Conservation (phyloP, 2,888 invertebrate species). For the Agrotis exclamationis region DNA sequence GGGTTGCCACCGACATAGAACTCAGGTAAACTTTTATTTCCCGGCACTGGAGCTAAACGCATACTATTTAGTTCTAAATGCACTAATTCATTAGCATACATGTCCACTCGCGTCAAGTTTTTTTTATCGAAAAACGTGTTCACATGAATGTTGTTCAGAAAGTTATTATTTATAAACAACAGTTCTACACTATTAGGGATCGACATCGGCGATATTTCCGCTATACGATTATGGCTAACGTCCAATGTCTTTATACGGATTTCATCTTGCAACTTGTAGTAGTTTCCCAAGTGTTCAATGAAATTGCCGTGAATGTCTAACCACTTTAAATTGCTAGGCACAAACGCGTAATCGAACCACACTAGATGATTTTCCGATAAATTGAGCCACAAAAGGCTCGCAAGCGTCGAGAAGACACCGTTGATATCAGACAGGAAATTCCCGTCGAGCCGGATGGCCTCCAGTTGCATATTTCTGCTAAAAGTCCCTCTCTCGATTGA, state of each 20-base stretch:
- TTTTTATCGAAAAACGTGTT: conserved; percentile 97
- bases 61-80: conserved; percentile 96
- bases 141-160: conserved; percentile 94
- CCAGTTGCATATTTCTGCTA: conserved; percentile 95
- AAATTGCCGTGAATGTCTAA: conserved; percentile 97
- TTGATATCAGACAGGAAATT: conserved; percentile 97
- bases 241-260: conserved; percentile 96
- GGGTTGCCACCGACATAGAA: conserved; percentile 98
- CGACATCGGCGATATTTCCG: conserved; percentile 95
- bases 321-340: conserved; percentile 97
- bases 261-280: conserved; percentile 96
- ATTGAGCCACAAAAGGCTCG: conserved; percentile 96
- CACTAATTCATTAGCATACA: conserved; percentile 96
- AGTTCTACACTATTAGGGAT: conserved; percentile 97
- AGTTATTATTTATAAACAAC: conserved; percentile 97
- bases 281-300: conserved; percentile 96
- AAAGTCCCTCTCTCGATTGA: conserved; percentile 96
- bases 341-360: conserved; percentile 98
- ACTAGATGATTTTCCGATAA: conserved; percentile 97
- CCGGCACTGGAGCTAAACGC: conserved; percentile 94
- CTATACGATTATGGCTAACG: conserved; percentile 97
- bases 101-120: conserved; percentile 96
- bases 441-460: conserved; percentile 96
- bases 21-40: conserved; percentile 95
- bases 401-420: conserved; percentile 96